These are phyloP conservation scores for Muscicapa striata DNA, from an alignment of 2,797 vertebrate genomes.

Conservation along the genomic window DNA sequence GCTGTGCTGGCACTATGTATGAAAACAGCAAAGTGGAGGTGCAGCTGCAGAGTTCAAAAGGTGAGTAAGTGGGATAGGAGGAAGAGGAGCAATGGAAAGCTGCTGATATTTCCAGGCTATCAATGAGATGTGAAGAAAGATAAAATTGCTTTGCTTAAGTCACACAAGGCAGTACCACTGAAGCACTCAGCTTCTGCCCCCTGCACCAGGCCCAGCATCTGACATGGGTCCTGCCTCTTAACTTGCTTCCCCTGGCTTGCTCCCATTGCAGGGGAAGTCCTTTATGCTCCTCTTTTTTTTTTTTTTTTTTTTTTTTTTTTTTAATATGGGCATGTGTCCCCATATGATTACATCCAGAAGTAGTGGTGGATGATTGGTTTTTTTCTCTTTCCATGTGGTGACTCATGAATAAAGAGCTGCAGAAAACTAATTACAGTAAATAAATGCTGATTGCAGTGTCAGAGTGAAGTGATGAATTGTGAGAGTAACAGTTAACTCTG, in stretches of 20 bases:
- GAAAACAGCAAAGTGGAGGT: not conserved
- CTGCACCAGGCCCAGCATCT: not conserved
- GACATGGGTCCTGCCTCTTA: accelerated
- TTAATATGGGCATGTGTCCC: not conserved
- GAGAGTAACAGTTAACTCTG: not conserved
- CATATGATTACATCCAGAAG: accelerated
- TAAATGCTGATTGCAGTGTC: not conserved
- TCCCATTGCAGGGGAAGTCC: not conserved
- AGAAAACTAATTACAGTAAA: not conserved
- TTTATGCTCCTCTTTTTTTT: not conserved
- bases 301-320: not conserved
- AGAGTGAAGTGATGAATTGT: not conserved
- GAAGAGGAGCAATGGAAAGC: not conserved
- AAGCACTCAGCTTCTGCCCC: not conserved
- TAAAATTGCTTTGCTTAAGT: not conserved
- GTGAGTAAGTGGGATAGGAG: not conserved
- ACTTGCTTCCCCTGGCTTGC: not conserved
- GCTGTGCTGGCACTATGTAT: not conserved
- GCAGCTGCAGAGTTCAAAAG: not conserved
- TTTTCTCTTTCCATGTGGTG: not conserved
- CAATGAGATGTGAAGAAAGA: not conserved
- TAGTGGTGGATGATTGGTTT: not conserved
- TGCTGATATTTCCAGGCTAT: not conserved
- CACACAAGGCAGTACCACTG: not conserved
- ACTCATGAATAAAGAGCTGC: not conserved